Base-by-base conservation (phyloP, 1,140 invertebrate species). In the Drosophila mayri region DNA sequence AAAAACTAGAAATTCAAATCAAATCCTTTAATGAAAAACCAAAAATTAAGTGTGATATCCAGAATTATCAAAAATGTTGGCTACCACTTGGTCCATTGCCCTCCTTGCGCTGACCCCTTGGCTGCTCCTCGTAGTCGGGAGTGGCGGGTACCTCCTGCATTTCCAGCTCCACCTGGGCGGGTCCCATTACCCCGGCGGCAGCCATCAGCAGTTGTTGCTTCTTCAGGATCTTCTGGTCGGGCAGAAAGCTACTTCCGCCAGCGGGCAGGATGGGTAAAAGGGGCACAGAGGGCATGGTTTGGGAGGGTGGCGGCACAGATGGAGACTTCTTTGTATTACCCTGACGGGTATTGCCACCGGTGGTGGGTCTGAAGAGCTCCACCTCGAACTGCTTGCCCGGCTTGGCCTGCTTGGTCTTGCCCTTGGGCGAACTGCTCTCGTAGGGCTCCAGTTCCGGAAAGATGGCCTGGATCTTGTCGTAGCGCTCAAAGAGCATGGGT, bases 381-480 rank as follows among this genome's bases (percentile, higher is more conserved):
- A 91, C 77, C 43, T 86, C 88, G 40, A 91, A 88, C 20, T 91
- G 77, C 25, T 87, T 91, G 62, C 79, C 83, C 59, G 75, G 79
- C 50, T 87, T 87, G 18, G 46, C 43, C 25, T 71, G 76, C 38
- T 87, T 87, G 5, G 37, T 10, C n/a, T 75, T 76, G 14, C 59
- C 46, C 60, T 78, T 78, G 55, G 72, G 58, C 6, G 43, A 37
- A 54, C 44, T 62, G 25, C 30, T 61, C n/a, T 77, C 79, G 37
- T 93, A 93, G 7, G 95, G 95, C 60, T 95, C 95, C 65, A 96
- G 94, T 73, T 95, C 94, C 0, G 96, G 96, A 86, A 96, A 96
- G 44, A 97, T 95, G 73, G 95, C 94, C 82, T 96, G 95, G 41
- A 96, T 95, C 93, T 96, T 96, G 46, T 95, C 95, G 80, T 96